A percentile compares a stretch with the other conserved stretches of the same genome.
phyloP scores from a whole-genome alignment of 2,113 vertebrate genomes.

The Tupaia tana region DNA sequence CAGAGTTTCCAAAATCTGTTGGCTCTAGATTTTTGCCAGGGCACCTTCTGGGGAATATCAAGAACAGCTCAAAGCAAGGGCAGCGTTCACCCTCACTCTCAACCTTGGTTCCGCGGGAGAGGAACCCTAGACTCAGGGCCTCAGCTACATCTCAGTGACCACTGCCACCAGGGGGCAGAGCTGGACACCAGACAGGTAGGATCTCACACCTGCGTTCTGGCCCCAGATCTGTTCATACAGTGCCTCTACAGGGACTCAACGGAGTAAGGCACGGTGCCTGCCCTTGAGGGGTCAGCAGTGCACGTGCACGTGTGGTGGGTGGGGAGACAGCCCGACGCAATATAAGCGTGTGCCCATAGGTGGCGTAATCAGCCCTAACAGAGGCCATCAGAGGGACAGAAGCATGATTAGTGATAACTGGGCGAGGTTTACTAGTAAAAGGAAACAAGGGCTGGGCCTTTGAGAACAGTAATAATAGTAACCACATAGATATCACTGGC shows the following conservation, averaged over 20 bases:
- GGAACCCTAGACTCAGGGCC: neutral
- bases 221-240: neutral
- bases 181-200: neutral
- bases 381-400: neutral
- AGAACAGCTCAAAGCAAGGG: neutral
- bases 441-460: neutral
- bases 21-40: constrained; percentile 57
- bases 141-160: neutral
- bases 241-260: neutral
- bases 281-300: neutral
- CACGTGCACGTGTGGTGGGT: neutral
- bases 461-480: neutral
- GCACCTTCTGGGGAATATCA: constrained; percentile 40
- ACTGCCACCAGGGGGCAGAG: neutral
- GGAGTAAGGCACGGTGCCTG: neutral
- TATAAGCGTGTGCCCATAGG: neutral
- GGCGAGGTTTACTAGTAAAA: neutral
- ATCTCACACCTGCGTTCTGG: neutral
- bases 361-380: neutral
- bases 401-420: neutral
- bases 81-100: neutral
- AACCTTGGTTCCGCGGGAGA: neutral
- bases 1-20: constrained; percentile 49
- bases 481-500: neutral
- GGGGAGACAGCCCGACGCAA: neutral